These are phyloP conservation scores for Tortrix viridana DNA, from an alignment of 2,888 invertebrate genomes.

Conservation along the genomic window DNA sequence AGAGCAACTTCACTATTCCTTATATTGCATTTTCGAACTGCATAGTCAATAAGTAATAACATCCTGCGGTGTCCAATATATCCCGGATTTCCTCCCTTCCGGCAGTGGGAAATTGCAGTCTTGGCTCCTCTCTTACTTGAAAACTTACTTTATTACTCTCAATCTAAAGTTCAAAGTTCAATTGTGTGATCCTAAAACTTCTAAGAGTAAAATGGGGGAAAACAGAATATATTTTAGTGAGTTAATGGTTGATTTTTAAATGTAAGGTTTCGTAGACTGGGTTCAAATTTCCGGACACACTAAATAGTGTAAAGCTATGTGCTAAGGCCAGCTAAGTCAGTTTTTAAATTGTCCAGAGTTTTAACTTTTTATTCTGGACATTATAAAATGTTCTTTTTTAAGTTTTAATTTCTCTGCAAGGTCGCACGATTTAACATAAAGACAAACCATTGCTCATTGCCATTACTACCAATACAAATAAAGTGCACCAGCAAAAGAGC, in stretches of 20 bases:
- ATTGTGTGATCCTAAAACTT: neutral
- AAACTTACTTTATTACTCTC: constrained; percentile 1
- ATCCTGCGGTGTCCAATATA: constrained; percentile 27
- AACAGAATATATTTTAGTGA: neutral
- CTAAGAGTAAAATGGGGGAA: neutral
- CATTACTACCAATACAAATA: too few relatives aligned
- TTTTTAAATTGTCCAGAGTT: neutral
- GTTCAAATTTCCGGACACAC: constrained; percentile 24
- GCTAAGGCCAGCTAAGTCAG: constrained; percentile 7
- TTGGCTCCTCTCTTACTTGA: constrained; percentile 12
- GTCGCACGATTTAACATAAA: too few relatives aligned
- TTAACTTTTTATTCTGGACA: neutral
- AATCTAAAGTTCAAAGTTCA: constrained; percentile 10
- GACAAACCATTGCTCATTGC: too few relatives aligned
- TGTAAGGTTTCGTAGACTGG: neutral
- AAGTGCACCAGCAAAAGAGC: too few relatives aligned
- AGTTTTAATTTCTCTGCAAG: too few relatives aligned
- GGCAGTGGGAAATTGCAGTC: constrained; percentile 27
- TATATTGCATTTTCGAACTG: constrained; percentile 15
- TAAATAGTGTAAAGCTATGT: constrained; percentile 12
- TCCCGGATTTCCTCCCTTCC: constrained; percentile 16
- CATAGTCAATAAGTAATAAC: constrained; percentile 29
- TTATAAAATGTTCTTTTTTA: neutral
- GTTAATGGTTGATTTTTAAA: neutral
- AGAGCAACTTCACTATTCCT: too few relatives aligned